Base-by-base conservation (phyloP, 2,888 invertebrate species). In the Temnothorax rugatulus region DNA sequence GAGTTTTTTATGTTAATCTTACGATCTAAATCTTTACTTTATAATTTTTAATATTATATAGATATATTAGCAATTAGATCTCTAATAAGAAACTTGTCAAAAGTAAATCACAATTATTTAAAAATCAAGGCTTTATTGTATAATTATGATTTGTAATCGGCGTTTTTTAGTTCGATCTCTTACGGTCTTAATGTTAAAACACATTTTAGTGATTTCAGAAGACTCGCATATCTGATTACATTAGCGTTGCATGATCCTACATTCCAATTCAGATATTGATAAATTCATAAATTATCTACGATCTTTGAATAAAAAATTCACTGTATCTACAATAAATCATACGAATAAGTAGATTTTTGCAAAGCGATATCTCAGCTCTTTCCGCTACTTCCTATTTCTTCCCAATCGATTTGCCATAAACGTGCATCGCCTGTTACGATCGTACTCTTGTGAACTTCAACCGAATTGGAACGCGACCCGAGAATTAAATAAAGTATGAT, bases 401-500 rank as follows among this genome's bases (percentile, higher is more conserved):
- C 73, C 79, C 68, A 57, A 86, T 83, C 86, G 86, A 86, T 86
- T 63, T 63, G 66, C 83, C 47, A 59, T 59, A 75, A 68, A 69
- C 47, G 69, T 47, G 68, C 50, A 61, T 29, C 25, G 52, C 38
- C 61, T 57, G 47, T 75, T 84, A 77, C 82, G 29, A 71, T 52
- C 47, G 74, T 63, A 66, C 57, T 74, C 66, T 59, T 82, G 73
- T 54, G 54, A 86, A 52, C 52, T 61, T 68, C 34, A 21, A 50
- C 76, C 68, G 47, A 83, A 75, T 84, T 76, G 61, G 69, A 86
- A 83, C 69, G 73, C 63, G 76, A 71, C 69, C 83, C 21, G 54
- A 54, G 59, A 87, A 87, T 85, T 85, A 85, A 85, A 86, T 86
- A 77, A 66, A 84, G 47, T 41, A 52, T 85, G 66, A 84, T 83